These are phyloP conservation scores for Sipha flava DNA, from an alignment of 1,140 invertebrate genomes.

Conservation along the genomic window DNA sequence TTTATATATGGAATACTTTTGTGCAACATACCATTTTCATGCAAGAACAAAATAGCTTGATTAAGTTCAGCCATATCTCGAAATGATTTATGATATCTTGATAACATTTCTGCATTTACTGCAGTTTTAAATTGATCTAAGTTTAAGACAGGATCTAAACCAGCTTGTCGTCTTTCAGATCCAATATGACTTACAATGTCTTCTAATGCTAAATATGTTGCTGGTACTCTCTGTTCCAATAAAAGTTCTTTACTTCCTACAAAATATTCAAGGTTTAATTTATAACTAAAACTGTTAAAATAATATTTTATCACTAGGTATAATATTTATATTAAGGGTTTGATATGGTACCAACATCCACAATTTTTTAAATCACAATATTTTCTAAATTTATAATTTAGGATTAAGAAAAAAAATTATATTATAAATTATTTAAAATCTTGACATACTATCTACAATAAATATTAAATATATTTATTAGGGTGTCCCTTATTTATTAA, in stretches of 20 bases:
- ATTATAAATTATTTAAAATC: no score
- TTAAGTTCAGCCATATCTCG: conserved; percentile 83
- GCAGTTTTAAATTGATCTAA: conserved; percentile 72
- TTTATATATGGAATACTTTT: neutral
- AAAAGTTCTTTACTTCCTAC: conserved; percentile 80
- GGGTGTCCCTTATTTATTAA: no score
- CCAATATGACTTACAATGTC: conserved; percentile 78
- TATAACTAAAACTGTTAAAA: neutral
- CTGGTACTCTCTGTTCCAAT: conserved; percentile 89
- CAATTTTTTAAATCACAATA: no score
- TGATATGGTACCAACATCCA: no score
- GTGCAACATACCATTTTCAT: conserved; percentile 76
- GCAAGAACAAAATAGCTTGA: conserved; percentile 91
- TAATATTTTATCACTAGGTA: no score
- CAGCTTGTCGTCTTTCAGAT: conserved; percentile 55
- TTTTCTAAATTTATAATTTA: no score
- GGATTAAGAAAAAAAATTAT: no score
- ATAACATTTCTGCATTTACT: conserved; percentile 61
- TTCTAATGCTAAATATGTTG: conserved; percentile 88
- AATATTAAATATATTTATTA: no score
- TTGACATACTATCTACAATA: no score
- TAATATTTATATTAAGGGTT: no score
- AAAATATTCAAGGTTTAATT: neutral
- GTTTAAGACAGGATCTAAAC: conserved; percentile 78
- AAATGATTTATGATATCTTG: conserved; percentile 48